Base-by-base conservation (phyloP, 2,888 invertebrate genomes). In the Campoplex capitator region DNA sequence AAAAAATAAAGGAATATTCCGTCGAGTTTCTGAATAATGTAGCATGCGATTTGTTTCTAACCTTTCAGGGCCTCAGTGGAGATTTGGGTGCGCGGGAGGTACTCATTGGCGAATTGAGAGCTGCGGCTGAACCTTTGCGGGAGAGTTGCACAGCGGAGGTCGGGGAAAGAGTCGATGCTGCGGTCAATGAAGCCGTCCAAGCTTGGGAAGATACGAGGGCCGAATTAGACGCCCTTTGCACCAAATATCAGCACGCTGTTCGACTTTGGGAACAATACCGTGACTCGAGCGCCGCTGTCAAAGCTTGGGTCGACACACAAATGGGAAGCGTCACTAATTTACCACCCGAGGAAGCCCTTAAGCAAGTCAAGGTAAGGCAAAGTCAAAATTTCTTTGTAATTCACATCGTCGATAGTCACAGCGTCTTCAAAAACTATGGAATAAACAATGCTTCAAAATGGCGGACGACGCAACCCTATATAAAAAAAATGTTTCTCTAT, bases 201-300 rank as follows among this genome's bases (percentile, higher is more conserved):
- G 97, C 97, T 58, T 98, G 98, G 96, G 96, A 97, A 91, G 97
- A 97, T 91, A 98, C 98, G n/a, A 96, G 97, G 93, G 95, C 96
- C 89, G 97, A 97, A 93, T 95, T 98, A 89, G 96, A 96, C 89
- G 96, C 97, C 90, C 96, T 98, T 90, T 97, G 97, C 94, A 96
- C 95, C 91, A 96, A 96, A 95, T 98, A 98, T 95, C 97, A 97
- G 93, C 96, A 97, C 93, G 98, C 98, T 4, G 97, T 97, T 82
- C 96, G 97, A 74, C 95, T 98, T 85, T 98, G 98, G 98, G 96
- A 96, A 92, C 96, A 96, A 86, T 98, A 98, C 95, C 96, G 97
- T 58, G 97, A 97, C 93, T 97, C 97, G 11, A 97, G 97, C 82
- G 97, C 97, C 68, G 96, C 97, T 45, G 97, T 98, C 86, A 96